Conservation (phyloP, 2,888 invertebrate genomes). For the Argyra leucocephala region DNA sequence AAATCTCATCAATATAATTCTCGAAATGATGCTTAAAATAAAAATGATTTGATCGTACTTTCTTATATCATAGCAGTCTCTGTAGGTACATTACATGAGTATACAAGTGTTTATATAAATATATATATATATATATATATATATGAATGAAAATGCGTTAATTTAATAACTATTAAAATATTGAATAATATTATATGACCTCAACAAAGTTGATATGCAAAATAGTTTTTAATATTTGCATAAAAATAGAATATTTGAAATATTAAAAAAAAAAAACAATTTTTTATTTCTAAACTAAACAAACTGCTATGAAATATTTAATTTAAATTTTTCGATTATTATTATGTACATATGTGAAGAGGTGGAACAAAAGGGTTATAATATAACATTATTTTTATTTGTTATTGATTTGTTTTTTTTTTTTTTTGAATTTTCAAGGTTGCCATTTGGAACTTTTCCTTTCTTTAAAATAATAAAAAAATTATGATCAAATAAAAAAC, state of each 20-base stretch:
- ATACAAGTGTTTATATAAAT: too few species aligned
- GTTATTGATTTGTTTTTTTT: not conserved
- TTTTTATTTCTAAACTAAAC: not conserved
- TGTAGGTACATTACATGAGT: too few species aligned
- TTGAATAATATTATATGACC: not conserved
- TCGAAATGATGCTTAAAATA: not conserved
- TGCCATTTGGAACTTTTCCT: not conserved
- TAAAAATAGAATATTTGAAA: not conserved
- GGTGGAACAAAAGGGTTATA: slow-evolving; percentile 2
- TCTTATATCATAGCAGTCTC: too few species aligned
- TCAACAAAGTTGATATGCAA: not conserved
- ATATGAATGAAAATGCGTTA: too few species aligned
- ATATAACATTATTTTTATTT: too few species aligned
- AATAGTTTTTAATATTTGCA: not conserved
- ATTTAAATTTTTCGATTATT: too few species aligned
- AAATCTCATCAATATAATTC: too few species aligned
- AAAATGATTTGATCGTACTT: not conserved
- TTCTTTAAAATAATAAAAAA: not conserved
- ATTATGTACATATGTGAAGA: not conserved
- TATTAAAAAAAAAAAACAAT: not conserved
- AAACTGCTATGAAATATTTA: not conserved
- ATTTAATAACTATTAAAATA: not conserved
- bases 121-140: too few species aligned
- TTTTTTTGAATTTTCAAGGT: not conserved
- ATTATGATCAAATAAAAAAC: not conserved